These are phyloP conservation scores for Pangasius mekongensis DNA, from an alignment of 2,797 vertebrate genomes.

Conservation along the genomic window DNA sequence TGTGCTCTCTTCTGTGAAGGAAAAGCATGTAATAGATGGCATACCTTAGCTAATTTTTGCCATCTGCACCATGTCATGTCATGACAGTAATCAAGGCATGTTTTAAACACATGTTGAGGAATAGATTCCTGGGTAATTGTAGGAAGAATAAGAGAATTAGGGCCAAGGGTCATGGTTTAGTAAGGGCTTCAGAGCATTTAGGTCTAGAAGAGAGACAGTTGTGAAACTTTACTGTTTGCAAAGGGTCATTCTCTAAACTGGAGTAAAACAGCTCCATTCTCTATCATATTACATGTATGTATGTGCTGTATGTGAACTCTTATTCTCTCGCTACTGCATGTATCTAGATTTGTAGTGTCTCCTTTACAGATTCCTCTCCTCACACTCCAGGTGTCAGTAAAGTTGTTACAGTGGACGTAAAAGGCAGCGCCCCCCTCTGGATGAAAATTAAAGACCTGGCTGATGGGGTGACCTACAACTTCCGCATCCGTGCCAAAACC, in stretches of 20 bases:
- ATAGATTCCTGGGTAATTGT: conserved; percentile 72
- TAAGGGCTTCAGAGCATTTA: conserved; percentile 50
- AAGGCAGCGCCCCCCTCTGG: conserved; percentile 89
- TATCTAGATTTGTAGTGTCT: conserved; percentile 79
- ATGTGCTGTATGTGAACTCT: conserved; percentile 31
- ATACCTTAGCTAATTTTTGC: conserved; percentile 56
- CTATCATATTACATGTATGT: conserved; percentile 4
- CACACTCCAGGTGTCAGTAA: conserved; percentile 93
- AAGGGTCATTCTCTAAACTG: neutral
- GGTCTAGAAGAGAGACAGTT: conserved; percentile 40
- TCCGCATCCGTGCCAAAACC: conserved; percentile 91
- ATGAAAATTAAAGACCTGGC: conserved; percentile 96
- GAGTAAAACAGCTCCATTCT: neutral
- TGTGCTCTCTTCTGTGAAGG: conserved; percentile 50
- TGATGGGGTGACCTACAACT: conserved; percentile 92
- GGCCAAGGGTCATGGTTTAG: conserved; percentile 57
- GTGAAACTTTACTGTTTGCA: conserved; percentile 2
- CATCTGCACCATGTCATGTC: conserved; percentile 51
- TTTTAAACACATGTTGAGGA: conserved; percentile 66
- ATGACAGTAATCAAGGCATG: conserved; percentile 60
- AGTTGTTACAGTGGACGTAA: conserved; percentile 97
- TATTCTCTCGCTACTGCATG: conserved; percentile 65
- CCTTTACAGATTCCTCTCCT: conserved; percentile 81
- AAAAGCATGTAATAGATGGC: conserved; percentile 43
- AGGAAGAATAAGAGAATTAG: conserved; percentile 61